These are phyloP conservation scores for Netelia virgata DNA, from an alignment of 2,888 invertebrate species.

Conservation along the genomic window DNA sequence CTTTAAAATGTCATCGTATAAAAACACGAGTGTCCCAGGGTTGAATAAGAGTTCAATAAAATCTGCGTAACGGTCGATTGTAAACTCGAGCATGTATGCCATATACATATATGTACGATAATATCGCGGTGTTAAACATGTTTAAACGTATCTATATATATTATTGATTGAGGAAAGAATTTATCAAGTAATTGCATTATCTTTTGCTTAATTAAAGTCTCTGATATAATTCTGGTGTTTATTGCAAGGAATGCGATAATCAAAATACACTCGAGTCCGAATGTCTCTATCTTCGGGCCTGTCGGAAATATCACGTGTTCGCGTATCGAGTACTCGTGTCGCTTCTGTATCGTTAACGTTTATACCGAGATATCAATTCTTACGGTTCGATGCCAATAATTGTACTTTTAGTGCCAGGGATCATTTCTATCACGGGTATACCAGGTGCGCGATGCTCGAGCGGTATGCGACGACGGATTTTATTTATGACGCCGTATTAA, in stretches of 20 bases:
- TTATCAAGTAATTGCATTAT: constrained; percentile 3
- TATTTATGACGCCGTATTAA: constrained; percentile 13
- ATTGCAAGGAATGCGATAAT: background rate
- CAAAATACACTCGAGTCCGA: background rate
- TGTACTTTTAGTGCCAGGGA: too few relatives aligned
- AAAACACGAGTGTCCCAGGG: too few relatives aligned
- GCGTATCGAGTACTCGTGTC: too few relatives aligned
- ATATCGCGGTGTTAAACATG: too few relatives aligned
- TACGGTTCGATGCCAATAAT: too few relatives aligned
- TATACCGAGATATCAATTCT: background rate
- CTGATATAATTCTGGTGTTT: constrained; percentile 1
- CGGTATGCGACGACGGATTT: constrained; percentile 17
- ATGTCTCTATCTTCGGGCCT: background rate
- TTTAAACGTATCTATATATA: background rate
- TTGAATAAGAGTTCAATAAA: too few relatives aligned
- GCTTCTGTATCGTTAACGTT: too few relatives aligned
- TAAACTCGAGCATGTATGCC: too few relatives aligned
- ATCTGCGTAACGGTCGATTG: too few relatives aligned
- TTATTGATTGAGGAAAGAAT: background rate
- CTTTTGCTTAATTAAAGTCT: background rate
- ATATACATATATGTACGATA: too few relatives aligned
- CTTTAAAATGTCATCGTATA: too few relatives aligned
- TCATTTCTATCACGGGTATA: too few relatives aligned
- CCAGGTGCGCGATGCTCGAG: background rate
- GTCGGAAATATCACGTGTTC: background rate